A percentile compares a stretch with the other conserved stretches of the same genome.
Conservation (phyloP, 2,113 vertebrate genomes). For the Eclectus roratus region DNA sequence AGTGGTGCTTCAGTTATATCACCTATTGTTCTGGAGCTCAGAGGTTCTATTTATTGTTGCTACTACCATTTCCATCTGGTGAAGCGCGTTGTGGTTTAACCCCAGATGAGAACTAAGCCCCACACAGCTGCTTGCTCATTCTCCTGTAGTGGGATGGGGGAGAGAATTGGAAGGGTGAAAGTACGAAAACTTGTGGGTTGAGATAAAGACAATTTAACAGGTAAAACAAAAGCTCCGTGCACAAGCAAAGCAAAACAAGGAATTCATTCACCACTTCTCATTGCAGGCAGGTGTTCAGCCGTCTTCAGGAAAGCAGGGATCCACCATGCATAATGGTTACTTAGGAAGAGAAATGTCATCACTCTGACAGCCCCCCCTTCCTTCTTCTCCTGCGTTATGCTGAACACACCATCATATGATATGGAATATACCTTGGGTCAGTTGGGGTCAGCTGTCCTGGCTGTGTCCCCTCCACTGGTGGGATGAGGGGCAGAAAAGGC, state of each 20-base stretch:
- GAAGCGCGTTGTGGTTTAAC: not conserved
- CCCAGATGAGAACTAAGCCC: not conserved
- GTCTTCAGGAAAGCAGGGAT: not conserved
- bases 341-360: not conserved
- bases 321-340: not conserved
- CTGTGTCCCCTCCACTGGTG: not conserved
- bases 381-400: not conserved
- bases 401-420: not conserved
- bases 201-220: not conserved
- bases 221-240: not conserved
- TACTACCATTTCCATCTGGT: not conserved
- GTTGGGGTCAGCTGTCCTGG: not conserved
- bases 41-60: conserved; percentile 3
- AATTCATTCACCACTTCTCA: not conserved
- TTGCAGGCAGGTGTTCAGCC: not conserved
- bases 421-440: not conserved
- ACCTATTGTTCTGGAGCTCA: not conserved
- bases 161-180: not conserved
- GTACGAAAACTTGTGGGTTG: not conserved
- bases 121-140: not conserved
- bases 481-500: not conserved
- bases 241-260: not conserved
- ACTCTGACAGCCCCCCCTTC: not conserved
- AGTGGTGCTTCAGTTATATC: conserved; percentile 20
- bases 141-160: not conserved